A percentile compares a stretch with the other conserved stretches of the same genome.
Evolutionary conservation across 2,797 vertebrate species (phyloP).

Genomic region (Macropodus opercularis): DNA sequence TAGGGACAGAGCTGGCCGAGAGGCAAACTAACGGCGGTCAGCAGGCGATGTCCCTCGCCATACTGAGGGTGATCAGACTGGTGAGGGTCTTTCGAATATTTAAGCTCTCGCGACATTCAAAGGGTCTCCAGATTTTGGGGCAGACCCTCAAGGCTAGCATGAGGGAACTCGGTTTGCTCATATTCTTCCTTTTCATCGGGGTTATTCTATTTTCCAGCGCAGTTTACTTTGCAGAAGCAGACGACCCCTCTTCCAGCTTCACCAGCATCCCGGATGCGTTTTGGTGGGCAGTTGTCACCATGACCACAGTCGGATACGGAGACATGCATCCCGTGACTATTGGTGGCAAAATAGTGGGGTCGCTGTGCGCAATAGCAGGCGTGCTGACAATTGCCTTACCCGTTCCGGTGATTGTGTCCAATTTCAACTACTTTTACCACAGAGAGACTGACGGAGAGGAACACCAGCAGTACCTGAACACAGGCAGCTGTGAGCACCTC

Average conservation of each 20-base stretch:
- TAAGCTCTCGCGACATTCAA: conserved; percentile 97
- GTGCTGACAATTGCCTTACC: conserved; percentile 97
- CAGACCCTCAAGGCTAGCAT: conserved; percentile 98
- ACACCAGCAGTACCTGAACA: conserved; percentile 89
- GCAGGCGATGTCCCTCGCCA: conserved; percentile 97
- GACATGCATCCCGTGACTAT: conserved; percentile 99
- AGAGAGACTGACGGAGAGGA: conserved; percentile 98
- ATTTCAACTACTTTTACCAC: conserved; percentile 99
- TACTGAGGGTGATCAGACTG: conserved; percentile 94
- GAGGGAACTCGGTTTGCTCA: conserved; percentile 94
- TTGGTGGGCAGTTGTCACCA: conserved; percentile 99
- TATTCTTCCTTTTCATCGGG: conserved; percentile 98
- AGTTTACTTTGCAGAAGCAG: conserved; percentile 96
- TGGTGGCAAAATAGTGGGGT: conserved; percentile 97
- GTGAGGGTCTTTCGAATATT: conserved; percentile 97
- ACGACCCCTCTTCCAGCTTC: conserved; percentile 94
- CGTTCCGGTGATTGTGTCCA: conserved; percentile 98
- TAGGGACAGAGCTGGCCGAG: conserved; percentile 96
- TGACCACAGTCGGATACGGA: conserved; percentile 98
- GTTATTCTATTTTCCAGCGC: conserved; percentile 99
- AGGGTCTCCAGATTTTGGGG: conserved; percentile 96
- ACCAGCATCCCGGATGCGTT: conserved; percentile 98
- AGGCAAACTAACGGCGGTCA: conserved; percentile 90
- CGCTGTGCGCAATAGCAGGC: conserved; percentile 95
- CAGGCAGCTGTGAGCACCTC: conserved; percentile 91